Conservation (phyloP, 2,888 invertebrate species). For the Orthosia incerta region DNA sequence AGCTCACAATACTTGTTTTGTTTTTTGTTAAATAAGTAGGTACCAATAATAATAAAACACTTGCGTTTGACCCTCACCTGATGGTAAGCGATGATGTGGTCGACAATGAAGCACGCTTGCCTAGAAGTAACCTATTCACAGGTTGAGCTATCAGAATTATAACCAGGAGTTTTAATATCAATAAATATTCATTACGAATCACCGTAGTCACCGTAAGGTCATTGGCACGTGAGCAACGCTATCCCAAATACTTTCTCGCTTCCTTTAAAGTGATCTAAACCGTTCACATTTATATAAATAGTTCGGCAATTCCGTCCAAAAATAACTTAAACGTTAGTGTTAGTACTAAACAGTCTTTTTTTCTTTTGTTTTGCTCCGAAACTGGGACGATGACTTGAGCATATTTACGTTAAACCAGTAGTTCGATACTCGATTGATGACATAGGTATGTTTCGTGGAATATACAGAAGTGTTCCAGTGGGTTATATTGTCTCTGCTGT, state of each 20-base stretch:
- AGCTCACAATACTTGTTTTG: neutral
- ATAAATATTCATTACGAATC: constrained; percentile 41
- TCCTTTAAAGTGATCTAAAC: constrained; percentile 66
- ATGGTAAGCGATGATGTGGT: no score
- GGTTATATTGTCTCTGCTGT: constrained; percentile 16
- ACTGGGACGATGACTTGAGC: constrained; percentile 57
- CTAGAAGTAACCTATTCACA: no score
- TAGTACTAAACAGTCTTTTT: constrained; percentile 49
- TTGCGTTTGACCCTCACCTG: no score
- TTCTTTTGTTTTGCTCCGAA: constrained; percentile 58
- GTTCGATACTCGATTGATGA: constrained; percentile 54
- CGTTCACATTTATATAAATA: constrained; percentile 61
- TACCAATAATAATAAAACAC: neutral
- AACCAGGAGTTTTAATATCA: constrained; percentile 8
- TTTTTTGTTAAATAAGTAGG: neutral
- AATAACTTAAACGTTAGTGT: constrained; percentile 61
- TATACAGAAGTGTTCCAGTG: constrained; percentile 19
- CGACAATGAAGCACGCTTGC: no score
- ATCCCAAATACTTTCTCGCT: constrained; percentile 59
- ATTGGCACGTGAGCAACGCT: constrained; percentile 71
- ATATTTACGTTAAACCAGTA: constrained; percentile 54
- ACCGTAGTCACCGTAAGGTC: constrained; percentile 67
- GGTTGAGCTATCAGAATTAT: neutral
- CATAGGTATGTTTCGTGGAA: constrained; percentile 46
- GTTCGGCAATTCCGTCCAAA: constrained; percentile 47